Evolutionary conservation across 2,113 vertebrate species (phyloP).

Genomic region (Enhydra lutris): DNA sequence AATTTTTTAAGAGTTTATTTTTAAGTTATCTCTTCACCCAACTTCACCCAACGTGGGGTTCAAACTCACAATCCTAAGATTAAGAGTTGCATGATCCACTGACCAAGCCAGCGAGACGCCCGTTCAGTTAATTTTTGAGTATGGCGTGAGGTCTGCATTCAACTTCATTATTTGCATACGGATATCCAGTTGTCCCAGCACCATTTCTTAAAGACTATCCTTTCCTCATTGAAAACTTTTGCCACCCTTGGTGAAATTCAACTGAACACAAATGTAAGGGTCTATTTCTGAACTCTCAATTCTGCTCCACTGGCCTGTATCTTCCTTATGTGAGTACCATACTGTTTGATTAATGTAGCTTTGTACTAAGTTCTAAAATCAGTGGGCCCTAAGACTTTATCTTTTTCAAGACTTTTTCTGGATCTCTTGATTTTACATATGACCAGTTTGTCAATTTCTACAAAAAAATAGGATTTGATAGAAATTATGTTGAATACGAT

Average conservation of each 20-base stretch:
- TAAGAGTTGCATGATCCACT: background rate
- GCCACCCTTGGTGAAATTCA: background rate
- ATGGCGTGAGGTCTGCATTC: background rate
- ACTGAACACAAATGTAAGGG: background rate
- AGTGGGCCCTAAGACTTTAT: background rate
- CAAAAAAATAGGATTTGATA: background rate
- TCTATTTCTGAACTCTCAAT: background rate
- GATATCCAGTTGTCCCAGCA: background rate
- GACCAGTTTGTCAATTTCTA: background rate
- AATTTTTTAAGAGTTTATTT: background rate
- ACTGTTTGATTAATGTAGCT: background rate
- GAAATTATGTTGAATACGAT: background rate
- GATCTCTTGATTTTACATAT: background rate
- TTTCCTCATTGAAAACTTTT: background rate
- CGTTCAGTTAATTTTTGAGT: background rate
- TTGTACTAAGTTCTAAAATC: background rate
- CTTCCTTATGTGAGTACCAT: background rate
- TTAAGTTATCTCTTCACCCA: background rate
- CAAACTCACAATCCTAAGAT: background rate
- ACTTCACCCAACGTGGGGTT: background rate
- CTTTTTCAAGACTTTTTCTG: background rate
- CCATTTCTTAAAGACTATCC: background rate
- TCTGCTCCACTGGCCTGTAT: background rate
- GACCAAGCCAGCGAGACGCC: background rate
- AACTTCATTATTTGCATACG: background rate